phyloP scores from a whole-genome alignment of 2,888 invertebrate species.

The Steromphala cineraria region DNA sequence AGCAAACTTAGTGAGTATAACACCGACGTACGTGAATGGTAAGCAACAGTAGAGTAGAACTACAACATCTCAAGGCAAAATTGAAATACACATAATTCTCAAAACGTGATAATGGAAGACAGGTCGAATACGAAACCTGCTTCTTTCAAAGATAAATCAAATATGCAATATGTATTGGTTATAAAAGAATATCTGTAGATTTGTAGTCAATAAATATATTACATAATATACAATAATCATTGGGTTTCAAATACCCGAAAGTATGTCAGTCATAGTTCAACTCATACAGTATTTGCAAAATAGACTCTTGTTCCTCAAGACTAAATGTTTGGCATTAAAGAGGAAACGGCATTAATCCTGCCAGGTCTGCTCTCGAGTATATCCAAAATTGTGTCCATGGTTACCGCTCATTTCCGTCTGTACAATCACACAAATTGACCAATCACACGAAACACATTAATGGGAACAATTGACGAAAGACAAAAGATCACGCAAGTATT shows the following conservation, averaged over 20 bases:
- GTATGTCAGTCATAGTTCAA: neutral
- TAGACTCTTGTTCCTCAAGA: neutral
- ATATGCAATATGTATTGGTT: neutral
- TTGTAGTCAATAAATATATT: constrained; percentile 10
- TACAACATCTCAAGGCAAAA: constrained; percentile 10
- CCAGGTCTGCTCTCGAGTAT: neutral
- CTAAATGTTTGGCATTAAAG: neutral
- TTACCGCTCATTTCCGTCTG: neutral
- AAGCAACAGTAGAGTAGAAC: neutral
- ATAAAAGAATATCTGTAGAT: constrained; percentile 17
- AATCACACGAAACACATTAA: neutral
- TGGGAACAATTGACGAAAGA: too few relatives aligned
- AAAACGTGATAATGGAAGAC: neutral
- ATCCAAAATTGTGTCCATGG: neutral
- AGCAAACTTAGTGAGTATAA: neutral
- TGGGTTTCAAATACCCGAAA: constrained; percentile 3
- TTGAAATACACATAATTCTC: constrained; percentile 1
- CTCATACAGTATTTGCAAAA: constrained; percentile 1
- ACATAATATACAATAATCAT: neutral
- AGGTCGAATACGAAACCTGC: neutral
- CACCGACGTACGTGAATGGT: neutral
- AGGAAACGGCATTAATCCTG: neutral
- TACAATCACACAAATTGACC: neutral
- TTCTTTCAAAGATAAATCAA: neutral
- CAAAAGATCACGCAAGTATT: too few relatives aligned